These are phyloP conservation scores for Parambassis ranga DNA, from an alignment of 2,797 vertebrate genomes.

Conservation along the genomic window DNA sequence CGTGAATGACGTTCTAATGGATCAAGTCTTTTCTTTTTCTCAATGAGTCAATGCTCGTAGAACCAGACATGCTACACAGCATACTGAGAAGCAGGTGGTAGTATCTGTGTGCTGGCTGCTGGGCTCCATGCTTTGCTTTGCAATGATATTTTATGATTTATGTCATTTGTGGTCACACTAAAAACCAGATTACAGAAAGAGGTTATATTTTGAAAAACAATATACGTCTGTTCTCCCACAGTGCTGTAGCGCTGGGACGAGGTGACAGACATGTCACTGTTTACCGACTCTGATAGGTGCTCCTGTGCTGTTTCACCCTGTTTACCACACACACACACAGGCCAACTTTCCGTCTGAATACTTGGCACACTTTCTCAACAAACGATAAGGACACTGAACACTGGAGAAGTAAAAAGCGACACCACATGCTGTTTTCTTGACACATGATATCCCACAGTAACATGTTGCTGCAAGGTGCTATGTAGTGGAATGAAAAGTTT, in stretches of 20 bases:
- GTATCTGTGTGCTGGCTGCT: not conserved
- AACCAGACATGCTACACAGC: slow-evolving; percentile 17
- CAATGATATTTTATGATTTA: too few relatives aligned
- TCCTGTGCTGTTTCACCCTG: slow-evolving; percentile 5
- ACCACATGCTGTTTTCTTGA: too few relatives aligned
- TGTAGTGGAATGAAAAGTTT: slow-evolving; percentile 31
- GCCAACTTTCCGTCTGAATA: not conserved
- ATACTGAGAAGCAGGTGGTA: slow-evolving; percentile 1
- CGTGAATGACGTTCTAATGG: slow-evolving; percentile 62
- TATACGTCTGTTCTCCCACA: slow-evolving; percentile 11
- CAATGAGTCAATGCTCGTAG: slow-evolving; percentile 41
- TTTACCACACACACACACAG: not conserved
- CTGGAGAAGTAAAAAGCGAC: too few relatives aligned
- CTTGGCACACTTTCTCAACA: slow-evolving; percentile 8
- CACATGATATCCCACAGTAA: slow-evolving; percentile 8
- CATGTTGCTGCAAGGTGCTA: slow-evolving; percentile 45
- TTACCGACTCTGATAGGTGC: slow-evolving; percentile 16
- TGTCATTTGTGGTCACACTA: too few relatives aligned
- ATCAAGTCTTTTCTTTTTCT: slow-evolving; percentile 42
- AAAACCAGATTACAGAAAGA: too few relatives aligned
- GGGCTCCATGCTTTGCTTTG: not conserved
- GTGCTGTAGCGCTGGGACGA: not conserved
- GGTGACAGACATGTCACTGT: slow-evolving; percentile 1
- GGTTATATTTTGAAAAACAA: slow-evolving; percentile 1
- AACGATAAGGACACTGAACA: slow-evolving; percentile 12